Base-by-base conservation (phyloP, 2,797 vertebrate genomes). In the Poeciliopsis presidionis region DNA sequence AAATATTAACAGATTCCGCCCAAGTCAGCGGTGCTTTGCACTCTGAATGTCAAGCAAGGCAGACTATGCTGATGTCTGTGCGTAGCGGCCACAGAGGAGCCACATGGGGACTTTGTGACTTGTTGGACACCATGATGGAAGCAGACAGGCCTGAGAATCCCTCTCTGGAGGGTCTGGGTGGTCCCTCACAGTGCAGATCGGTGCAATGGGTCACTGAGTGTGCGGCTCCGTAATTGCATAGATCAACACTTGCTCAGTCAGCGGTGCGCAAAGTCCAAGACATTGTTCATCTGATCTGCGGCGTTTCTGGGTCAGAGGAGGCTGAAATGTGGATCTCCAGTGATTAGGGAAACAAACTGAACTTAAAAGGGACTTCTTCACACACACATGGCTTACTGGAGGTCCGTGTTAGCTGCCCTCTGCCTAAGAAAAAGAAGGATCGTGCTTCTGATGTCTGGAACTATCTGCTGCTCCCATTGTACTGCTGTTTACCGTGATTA, bases 171-270 rank as follows among this genome's bases (percentile, higher is more conserved):
- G 65, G 75, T 85, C 73, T 90, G 94, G 93, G 94, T 94, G 90
- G 93, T 93, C 91, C 67, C 30, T 79, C 76, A 83, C 72, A 75
- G 78, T 86, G 89, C 81, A 86, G 87, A 80, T 80, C 76, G 84
- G 61, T 81, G 87, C 70, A 78, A 88, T 90, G 91, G 92, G 90
- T 95, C 94, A 93, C 83, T 91, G 91, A 88, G 30, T 90, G 80
- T 86, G 84, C 87, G 92, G 93, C 90, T 82, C 89, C 92, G 85
- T 93, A 93, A 94, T 94, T 93, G 91, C 91, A 90, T 88, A 93
- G 91, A 93, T 94, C 93, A 93, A 92, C 93, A 94, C 93, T 91
- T 90, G 84, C 86, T 87, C 88, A 86, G 93, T 90, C 88, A 88
- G 87, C 45, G 12, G 61, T 25, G 79, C 75, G 78, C 86, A 76